A percentile compares a stretch with the other conserved stretches of the same genome.
Conservation (phyloP, 2,797 vertebrate genomes). For the Falco cherrug region DNA sequence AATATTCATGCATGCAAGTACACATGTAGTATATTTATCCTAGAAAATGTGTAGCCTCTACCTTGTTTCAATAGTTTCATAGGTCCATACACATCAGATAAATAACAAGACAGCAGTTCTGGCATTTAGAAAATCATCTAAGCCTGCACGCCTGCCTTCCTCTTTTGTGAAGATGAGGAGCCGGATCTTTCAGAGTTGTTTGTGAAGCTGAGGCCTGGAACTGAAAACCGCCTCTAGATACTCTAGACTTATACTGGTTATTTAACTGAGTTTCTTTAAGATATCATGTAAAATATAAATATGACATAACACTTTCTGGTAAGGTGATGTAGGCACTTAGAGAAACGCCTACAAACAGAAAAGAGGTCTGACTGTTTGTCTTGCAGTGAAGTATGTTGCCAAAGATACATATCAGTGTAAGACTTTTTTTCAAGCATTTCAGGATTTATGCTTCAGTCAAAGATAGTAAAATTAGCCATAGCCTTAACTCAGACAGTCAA, state of each 20-base stretch:
- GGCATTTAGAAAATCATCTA: neutral
- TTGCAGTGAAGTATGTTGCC: neutral
- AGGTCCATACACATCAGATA: neutral
- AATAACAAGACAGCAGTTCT: neutral
- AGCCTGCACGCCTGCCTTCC: neutral
- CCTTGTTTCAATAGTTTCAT: neutral
- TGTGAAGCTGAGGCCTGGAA: neutral
- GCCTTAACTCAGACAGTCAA: neutral
- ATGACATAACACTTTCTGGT: neutral
- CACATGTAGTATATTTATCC: neutral
- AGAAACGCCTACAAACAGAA: neutral
- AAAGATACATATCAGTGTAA: neutral
- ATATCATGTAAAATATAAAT: neutral
- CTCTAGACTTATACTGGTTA: neutral
- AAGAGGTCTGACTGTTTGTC: neutral
- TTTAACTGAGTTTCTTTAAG: neutral
- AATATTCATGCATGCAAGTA: neutral
- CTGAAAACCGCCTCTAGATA: neutral
- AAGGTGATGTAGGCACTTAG: neutral
- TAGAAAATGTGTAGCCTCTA: neutral
- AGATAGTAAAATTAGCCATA: neutral
- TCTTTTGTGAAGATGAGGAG: neutral
- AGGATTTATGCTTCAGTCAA: neutral
- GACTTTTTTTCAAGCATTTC: neutral
- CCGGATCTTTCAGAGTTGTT: neutral